Evolutionary conservation across 2,113 vertebrate genomes (phyloP), one percentile per base, ranked within the genome.

Genomic region (Mola mola): DNA sequence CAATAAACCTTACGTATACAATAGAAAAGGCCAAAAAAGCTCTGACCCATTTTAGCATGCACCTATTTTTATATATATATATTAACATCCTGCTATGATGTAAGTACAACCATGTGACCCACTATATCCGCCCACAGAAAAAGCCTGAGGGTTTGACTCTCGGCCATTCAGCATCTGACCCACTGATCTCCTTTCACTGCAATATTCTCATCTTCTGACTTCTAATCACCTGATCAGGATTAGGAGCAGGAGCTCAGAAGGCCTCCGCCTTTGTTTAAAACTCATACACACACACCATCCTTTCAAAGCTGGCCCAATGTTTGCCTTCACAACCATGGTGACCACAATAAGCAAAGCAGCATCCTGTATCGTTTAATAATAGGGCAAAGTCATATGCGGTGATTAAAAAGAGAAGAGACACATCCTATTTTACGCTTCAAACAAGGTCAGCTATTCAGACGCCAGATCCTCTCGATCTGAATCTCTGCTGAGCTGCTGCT

Each of bases 161-260:
- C 20, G 38, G 9, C 28, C 33, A 15, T 19, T 42, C 37, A 31
- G 29, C 28, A 1, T n/a, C 3, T 73, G 72, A 78, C 67, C 79
- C 42, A 76, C 57, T 84, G 78, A 83, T 82, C 84, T 85, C 56
- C n/a, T 78, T 81, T 66, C 26, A 46, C 20, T 24, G 19, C 58
- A 8, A 13, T 21, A 22, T 33, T 58, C 57, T 50, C 29, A 60
- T 53, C 69, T 71, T 38, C 60, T 70, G 69, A 77, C 55, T 61
- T 66, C 24, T 60, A 53, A 77, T 74, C 81, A 75, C 72, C 55
- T 78, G 81, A 80, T 50, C 43, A 46, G 63, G 78, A 81, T 82
- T 50, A 80, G 42, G 34, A 63, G 25, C 69, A 58, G 37, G 61
- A 66, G 49, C 66, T 66, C 22, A 60, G 28, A 48, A 40, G 44